Conservation (phyloP, 2,888 invertebrate species). For the Drosophila infuscata region DNA sequence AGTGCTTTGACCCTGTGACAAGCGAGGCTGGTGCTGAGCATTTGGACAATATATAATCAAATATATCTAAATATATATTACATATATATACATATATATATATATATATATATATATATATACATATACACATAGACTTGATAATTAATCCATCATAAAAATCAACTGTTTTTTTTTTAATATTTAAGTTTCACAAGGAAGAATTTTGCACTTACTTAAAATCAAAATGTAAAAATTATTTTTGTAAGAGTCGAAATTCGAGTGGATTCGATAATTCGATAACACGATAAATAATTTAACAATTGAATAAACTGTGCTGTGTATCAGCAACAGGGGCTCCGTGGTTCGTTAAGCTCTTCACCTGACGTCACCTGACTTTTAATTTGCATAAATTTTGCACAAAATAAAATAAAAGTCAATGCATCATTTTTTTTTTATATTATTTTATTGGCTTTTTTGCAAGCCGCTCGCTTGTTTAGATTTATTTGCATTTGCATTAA, state of each 20-base stretch:
- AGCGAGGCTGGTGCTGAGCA: constrained; percentile 35
- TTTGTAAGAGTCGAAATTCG: too few species aligned
- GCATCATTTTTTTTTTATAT: constrained; percentile 52
- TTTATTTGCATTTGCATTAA: constrained; percentile 77
- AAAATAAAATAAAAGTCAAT: constrained; percentile 47
- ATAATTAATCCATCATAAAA: not conserved
- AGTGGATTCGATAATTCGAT: too few species aligned
- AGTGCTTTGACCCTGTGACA: constrained; percentile 77
- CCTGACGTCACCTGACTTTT: not conserved
- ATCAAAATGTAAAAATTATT: too few species aligned
- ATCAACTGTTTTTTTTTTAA: not conserved
- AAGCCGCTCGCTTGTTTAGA: constrained; percentile 51
- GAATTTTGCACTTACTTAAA: too few species aligned
- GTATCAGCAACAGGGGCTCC: constrained; percentile 34
- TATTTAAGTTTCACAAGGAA: not conserved
- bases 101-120: not conserved
- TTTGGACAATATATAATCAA: constrained; percentile 25
- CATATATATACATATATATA: not conserved
- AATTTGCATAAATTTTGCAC: constrained; percentile 73
- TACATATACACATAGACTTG: not conserved
- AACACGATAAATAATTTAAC: too few species aligned
- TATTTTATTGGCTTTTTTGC: constrained; percentile 15
- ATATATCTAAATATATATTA: not conserved
- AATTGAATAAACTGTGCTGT: not conserved
- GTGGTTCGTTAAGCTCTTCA: constrained; percentile 14